Percentiles rank a stretch among this genome's conserved stretches.
Evolutionary conservation across 2,888 invertebrate genomes (phyloP).

Genomic region (Campoplex nolae): DNA sequence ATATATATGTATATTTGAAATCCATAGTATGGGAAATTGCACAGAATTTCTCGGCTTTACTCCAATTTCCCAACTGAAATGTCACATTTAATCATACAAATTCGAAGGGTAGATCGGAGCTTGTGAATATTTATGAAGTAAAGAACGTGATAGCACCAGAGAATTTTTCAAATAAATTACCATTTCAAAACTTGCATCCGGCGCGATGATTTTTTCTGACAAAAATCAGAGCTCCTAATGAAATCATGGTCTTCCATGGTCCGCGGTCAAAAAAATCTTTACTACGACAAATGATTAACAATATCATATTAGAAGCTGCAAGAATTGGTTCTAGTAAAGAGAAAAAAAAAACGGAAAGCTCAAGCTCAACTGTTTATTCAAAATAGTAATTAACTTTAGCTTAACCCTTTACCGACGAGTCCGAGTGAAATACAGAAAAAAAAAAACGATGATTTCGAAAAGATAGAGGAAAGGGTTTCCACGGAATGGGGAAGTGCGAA

Average conservation of each 20-base stretch:
- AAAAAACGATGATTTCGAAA: not conserved
- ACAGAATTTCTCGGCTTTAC: not conserved
- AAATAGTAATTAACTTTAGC: no score
- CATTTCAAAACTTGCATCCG: not conserved
- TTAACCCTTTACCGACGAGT: no score
- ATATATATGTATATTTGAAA: not conserved
- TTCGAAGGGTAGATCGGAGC: not conserved
- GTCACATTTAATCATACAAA: conserved; percentile 10
- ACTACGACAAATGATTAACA: not conserved
- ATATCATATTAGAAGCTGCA: not conserved
- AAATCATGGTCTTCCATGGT: not conserved
- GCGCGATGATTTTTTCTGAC: not conserved
- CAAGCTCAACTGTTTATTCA: no score
- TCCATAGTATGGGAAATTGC: conserved; percentile 2
- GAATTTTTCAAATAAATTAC: not conserved
- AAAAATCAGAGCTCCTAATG: not conserved
- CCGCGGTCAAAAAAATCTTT: not conserved
- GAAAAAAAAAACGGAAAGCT: not conserved
- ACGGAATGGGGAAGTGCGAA: conserved; percentile 23
- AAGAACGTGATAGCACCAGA: not conserved
- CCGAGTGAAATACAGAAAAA: no score
- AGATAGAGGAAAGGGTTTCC: conserved; percentile 21
- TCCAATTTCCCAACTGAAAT: not conserved
- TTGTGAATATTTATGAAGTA: conserved; percentile 18
- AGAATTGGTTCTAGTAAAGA: not conserved